phyloP scores from a whole-genome alignment of 2,888 invertebrate species.

The Drosophila multiciliata region DNA sequence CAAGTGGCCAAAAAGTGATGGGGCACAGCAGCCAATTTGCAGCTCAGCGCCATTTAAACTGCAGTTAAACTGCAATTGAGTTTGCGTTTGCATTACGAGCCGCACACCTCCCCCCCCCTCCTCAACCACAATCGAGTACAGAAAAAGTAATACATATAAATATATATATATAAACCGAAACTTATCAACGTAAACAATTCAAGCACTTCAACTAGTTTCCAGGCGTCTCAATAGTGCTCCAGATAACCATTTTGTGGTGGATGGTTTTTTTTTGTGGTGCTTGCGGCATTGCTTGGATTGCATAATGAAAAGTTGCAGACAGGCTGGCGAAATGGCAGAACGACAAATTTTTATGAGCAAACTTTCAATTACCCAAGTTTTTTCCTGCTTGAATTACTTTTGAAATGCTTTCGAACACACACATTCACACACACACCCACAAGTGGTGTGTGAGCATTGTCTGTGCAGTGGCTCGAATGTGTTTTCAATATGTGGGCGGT shows the following conservation, averaged over 20 bases:
- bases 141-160: constrained; percentile 15
- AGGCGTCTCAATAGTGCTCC: constrained; percentile 73
- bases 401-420: constrained; percentile 61
- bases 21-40: constrained; percentile 22
- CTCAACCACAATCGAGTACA: constrained; percentile 47
- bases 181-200: constrained; percentile 78
- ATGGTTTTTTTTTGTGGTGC: background rate
- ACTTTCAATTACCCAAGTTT: constrained; percentile 80
- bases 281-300: constrained; percentile 46
- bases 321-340: constrained; percentile 42
- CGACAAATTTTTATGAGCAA: constrained; percentile 80
- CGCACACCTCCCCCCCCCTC: too few relatives aligned
- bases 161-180: constrained; percentile 39
- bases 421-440: constrained; percentile 6
- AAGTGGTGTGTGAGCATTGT: constrained; percentile 14
- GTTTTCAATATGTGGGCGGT: constrained; percentile 25
- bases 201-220: constrained; percentile 75
- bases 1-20: constrained; percentile 42
- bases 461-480: constrained; percentile 28
- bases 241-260: constrained; percentile 50
- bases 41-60: constrained; percentile 61
- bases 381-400: constrained; percentile 78
- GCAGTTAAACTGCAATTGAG: constrained; percentile 76
- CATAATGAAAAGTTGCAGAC: constrained; percentile 58
- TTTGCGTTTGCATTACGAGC: constrained; percentile 69